Evolutionary conservation across 1,140 invertebrate species (phyloP).

Genomic region (Aphidius gifuensis): DNA sequence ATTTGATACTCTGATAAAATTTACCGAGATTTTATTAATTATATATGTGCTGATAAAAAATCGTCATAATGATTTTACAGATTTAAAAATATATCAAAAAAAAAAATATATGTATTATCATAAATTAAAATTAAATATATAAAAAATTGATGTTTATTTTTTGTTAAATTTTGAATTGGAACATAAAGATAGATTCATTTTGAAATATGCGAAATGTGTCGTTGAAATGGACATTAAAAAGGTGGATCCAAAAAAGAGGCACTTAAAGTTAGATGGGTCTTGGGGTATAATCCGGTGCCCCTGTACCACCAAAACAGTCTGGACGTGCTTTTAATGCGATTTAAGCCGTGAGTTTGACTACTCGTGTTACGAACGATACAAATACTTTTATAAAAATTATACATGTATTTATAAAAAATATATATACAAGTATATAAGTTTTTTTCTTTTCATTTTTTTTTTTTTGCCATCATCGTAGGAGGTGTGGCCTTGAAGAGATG

Average conservation of each 20-base stretch:
- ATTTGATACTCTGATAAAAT: too few species aligned
- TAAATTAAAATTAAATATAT: too few species aligned
- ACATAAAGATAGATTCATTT: background rate
- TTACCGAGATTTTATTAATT: too few species aligned
- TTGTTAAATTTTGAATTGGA: slow-evolving; percentile 5
- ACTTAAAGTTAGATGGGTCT: slow-evolving; percentile 16
- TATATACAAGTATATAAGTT: background rate
- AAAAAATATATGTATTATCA: too few species aligned
- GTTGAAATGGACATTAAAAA: slow-evolving; percentile 14
- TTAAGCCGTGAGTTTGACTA: slow-evolving; percentile 25
- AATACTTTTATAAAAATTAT: too few species aligned
- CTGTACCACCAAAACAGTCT: slow-evolving; percentile 7
- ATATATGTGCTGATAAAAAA: too few species aligned
- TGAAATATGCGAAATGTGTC: slow-evolving; percentile 6
- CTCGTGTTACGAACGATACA: slow-evolving; percentile 25
- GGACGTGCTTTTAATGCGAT: slow-evolving; percentile 25
- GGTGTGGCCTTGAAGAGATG: slow-evolving; percentile 21
- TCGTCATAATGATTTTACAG: too few species aligned
- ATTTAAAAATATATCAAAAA: too few species aligned
- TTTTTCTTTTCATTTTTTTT: background rate
- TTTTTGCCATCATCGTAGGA: slow-evolving; percentile 11
- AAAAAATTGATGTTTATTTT: background rate
- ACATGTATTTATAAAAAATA: too few species aligned
- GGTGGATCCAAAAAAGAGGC: slow-evolving; percentile 4
- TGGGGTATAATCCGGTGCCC: slow-evolving; percentile 15